Base-by-base conservation (phyloP, 2,113 vertebrate genomes). In the Leptosomus discolor region DNA sequence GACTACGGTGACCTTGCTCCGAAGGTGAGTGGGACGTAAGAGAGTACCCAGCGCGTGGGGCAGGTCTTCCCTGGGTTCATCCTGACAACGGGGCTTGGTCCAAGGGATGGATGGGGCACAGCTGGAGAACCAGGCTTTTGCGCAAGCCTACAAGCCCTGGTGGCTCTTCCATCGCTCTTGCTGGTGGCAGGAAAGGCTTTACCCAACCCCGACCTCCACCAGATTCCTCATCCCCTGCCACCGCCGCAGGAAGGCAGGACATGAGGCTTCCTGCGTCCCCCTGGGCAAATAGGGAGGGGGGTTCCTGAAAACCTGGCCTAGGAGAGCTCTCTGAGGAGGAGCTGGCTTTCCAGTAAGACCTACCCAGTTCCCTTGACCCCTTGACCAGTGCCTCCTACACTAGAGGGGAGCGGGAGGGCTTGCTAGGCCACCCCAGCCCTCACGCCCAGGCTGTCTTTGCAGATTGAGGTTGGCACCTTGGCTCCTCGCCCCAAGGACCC, bases 381-480 rank as follows among this genome's bases (percentile, higher is more conserved):
- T 30, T 4, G 29, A 2, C 1, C 4, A 3, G n/a, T 8, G 26
- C 24, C 57, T 18, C 12, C 63, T 29, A 11, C 1, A 3, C 78
- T 11, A 8, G 9, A 32, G 26, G 14, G 67, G 21, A 24, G 32
- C 6, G 0, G 21, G 45, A 61, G 53, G 63, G 19, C 53, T 50
- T 7, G 0, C 54, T 37, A 1, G 2, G 15, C 5, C 2, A 0
- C 50, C 34, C 36, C 54, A 51, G 3, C 65, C 36, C 46, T 84
- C n/a, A 50, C 21, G 0, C 17, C 56, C 87, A 5, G 48, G 56
- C 65, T 81, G 3, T 84, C 24, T 65, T 73, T 56, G 70, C 95
- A 98, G 98, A 97, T 98, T 29, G 97, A 98, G 78, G 97, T 97
- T 12, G 97, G 94, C 51, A 98, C 97, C 4, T 43, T 98, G 71